Conservation (phyloP, 2,888 invertebrate species). For the Tigriopus californicus region DNA sequence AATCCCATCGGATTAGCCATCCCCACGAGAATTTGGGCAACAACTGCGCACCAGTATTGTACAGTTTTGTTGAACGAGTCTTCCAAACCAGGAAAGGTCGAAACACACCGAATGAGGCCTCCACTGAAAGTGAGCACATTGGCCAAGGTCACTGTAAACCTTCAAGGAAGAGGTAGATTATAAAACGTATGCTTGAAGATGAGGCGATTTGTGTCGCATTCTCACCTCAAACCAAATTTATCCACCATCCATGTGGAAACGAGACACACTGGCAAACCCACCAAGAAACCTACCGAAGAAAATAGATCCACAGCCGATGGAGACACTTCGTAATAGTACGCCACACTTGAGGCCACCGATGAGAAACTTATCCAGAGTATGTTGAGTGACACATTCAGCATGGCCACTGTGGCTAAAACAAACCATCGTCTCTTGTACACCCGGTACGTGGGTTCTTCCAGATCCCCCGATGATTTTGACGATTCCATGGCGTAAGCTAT, state of each 20-base stretch:
- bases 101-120: not conserved
- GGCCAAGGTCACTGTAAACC: not conserved
- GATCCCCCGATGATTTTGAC: too few species aligned
- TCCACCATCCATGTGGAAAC: conserved; percentile 2
- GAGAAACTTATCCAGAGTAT: not conserved
- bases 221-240: not conserved
- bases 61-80: not conserved
- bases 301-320: not conserved
- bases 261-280: not conserved
- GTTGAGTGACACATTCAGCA: not conserved
- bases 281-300: not conserved
- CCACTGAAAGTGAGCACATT: not conserved
- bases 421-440: not conserved
- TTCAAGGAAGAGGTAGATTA: too few species aligned
- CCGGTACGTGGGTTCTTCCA: too few species aligned
- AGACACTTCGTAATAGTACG: not conserved
- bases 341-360: not conserved
- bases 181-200: not conserved
- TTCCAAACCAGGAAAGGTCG: not conserved
- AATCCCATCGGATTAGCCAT: conserved; percentile 10
- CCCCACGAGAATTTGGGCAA: conserved; percentile 1
- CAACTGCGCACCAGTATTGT: not conserved
- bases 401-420: not conserved
- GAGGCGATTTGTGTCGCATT: not conserved
- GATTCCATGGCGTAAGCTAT: too few species aligned